A percentile compares a stretch with the other conserved stretches of the same genome.
These are phyloP conservation scores for Tinea trinotella DNA, from an alignment of 2,888 invertebrate genomes.

Conservation along the genomic window DNA sequence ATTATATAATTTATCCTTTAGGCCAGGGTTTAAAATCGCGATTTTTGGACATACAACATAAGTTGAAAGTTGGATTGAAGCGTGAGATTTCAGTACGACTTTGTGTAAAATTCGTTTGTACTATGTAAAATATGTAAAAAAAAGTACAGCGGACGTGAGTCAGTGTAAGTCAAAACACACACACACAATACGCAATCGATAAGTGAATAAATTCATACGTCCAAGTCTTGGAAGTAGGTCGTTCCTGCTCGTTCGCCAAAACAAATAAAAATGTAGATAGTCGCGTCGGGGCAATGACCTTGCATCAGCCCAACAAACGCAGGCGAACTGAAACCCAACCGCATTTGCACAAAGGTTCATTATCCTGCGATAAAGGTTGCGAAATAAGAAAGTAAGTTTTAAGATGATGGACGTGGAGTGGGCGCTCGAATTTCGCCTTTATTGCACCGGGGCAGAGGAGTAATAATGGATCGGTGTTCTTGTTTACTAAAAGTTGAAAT, in stretches of 20 bases:
- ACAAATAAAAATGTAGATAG: slow-evolving; percentile 70
- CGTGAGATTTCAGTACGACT: too few relatives aligned
- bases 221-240: slow-evolving; percentile 61
- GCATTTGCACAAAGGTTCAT: slow-evolving; percentile 34
- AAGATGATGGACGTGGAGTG: slow-evolving; percentile 60
- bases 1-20: too few relatives aligned
- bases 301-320: slow-evolving; percentile 43
- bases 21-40: too few relatives aligned
- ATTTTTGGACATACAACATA: too few relatives aligned
- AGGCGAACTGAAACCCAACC: slow-evolving; percentile 32
- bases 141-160: too few relatives aligned
- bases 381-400: slow-evolving; percentile 66
- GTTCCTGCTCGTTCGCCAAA: slow-evolving; percentile 53
- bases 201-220: slow-evolving; percentile 68
- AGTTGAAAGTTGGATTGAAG: too few relatives aligned
- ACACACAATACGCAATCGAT: slow-evolving; percentile 65
- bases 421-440: slow-evolving; percentile 2
- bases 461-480: slow-evolving; percentile 26
- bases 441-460: slow-evolving; percentile 1
- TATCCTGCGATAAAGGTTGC: slow-evolving; percentile 32
- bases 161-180: slow-evolving; percentile 22
- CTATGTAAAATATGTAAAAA: too few relatives aligned
- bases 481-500: slow-evolving; percentile 33
- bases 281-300: slow-evolving; percentile 62
- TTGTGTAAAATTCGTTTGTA: too few relatives aligned